Percentiles rank a stretch among this genome's conserved stretches.
Conservation (phyloP, 92 coral and sea anemone species). For the Epizoanthus fatuus region DNA sequence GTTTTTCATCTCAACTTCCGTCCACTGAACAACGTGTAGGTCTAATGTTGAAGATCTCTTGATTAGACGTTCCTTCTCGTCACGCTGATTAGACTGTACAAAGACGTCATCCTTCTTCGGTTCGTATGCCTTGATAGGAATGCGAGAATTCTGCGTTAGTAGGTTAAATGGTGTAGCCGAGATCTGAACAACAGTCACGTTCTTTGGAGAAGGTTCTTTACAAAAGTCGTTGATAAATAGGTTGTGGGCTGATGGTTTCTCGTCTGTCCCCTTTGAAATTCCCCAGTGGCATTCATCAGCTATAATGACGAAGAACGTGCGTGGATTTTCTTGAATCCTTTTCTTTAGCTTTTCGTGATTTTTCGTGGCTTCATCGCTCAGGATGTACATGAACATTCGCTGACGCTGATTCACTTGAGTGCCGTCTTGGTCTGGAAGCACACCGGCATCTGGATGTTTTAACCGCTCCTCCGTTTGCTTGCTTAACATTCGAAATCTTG, state of each 20-base stretch:
- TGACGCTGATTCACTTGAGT: conserved; percentile 10
- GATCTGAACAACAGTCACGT: conserved; percentile 56
- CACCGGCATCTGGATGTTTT: conserved; percentile 63
- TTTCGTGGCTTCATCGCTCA: conserved; percentile 28
- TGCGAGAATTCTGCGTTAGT: conserved; percentile 53
- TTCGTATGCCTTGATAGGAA: conserved; percentile 41
- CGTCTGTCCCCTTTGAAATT: conserved; percentile 42
- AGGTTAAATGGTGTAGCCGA: conserved; percentile 69
- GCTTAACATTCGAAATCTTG: conserved; percentile 67
- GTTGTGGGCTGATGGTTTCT: conserved; percentile 61
- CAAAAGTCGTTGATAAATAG: conserved; percentile 60
- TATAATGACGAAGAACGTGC: conserved; percentile 51
- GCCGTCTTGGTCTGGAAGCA: conserved; percentile 38
- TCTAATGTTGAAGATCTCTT: conserved; percentile 17
- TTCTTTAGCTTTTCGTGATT: conserved; percentile 35
- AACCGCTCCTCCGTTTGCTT: conserved; percentile 69
- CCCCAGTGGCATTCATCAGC: conserved; percentile 77
- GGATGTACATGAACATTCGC: conserved; percentile 62
- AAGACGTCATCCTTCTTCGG: conserved; percentile 14
- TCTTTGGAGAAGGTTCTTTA: conserved; percentile 44
- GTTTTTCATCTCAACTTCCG: conserved; percentile 59
- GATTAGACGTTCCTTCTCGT: neutral
- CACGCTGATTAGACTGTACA: neutral
- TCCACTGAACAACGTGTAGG: conserved; percentile 66
- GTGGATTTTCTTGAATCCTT: conserved; percentile 39